phyloP scores from a whole-genome alignment of 2,797 vertebrate genomes.

The Brachyrhaphis roseni region DNA sequence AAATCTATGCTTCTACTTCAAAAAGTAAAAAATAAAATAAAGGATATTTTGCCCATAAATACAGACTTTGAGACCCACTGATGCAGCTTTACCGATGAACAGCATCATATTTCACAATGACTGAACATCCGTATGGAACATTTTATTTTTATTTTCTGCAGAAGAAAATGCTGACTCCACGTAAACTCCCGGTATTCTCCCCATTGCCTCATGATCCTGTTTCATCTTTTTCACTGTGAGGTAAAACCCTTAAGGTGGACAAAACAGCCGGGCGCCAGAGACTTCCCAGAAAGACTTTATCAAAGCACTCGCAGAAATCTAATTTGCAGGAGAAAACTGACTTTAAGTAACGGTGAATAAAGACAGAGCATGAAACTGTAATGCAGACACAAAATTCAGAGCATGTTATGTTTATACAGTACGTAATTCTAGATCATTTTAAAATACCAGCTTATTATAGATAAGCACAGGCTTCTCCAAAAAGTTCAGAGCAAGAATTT shows the following conservation, averaged over 20 bases:
- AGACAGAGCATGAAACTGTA: neutral
- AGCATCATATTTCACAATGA: slow-evolving; percentile 40
- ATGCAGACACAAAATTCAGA: neutral
- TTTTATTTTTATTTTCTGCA: slow-evolving; percentile 38
- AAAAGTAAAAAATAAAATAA: neutral
- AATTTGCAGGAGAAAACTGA: neutral
- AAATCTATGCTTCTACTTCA: neutral
- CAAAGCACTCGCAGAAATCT: slow-evolving; percentile 16
- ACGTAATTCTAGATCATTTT: neutral
- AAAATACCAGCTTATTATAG: neutral
- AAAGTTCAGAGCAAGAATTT: neutral
- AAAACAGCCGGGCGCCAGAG: neutral
- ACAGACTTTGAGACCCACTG: slow-evolving; percentile 3
- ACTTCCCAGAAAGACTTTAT: slow-evolving; percentile 14
- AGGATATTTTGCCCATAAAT: slow-evolving; percentile 11
- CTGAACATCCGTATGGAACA: slow-evolving; percentile 16
- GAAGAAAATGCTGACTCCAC: slow-evolving; percentile 53
- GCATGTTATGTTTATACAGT: neutral
- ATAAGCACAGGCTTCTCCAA: neutral
- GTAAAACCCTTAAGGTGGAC: slow-evolving; percentile 37
- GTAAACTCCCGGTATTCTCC: slow-evolving; percentile 36
- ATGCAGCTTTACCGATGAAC: slow-evolving; percentile 27
- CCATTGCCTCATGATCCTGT: slow-evolving; percentile 38
- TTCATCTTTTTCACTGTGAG: slow-evolving; percentile 45
- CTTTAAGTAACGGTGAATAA: neutral